Conservation (phyloP, 2,113 vertebrate genomes). For the Zootoca vivipara region DNA sequence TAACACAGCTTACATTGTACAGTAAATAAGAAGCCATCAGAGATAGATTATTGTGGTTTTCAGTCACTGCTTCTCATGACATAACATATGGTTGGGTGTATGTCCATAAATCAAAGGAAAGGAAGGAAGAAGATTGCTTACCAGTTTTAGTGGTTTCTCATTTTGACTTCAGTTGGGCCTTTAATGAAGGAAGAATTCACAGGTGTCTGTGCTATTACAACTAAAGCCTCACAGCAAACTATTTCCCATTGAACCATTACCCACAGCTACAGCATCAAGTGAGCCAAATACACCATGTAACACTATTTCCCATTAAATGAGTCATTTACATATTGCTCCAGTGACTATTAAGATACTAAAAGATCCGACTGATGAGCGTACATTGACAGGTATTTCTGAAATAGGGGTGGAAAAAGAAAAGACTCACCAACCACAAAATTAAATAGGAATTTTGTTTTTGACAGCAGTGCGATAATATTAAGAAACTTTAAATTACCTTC, state of each 20-base stretch:
- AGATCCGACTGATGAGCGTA: background rate
- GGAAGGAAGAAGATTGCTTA: background rate
- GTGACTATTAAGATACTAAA: constrained; percentile 6
- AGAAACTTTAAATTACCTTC: constrained; percentile 2
- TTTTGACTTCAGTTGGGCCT: background rate
- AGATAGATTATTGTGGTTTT: background rate
- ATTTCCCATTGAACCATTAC: background rate
- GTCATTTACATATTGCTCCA: background rate
- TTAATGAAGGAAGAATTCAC: constrained; percentile 16
- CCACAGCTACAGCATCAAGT: background rate
- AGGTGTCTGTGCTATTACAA: background rate
- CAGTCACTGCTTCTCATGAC: background rate
- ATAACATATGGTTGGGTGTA: background rate
- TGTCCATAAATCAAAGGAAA: constrained; percentile 13
- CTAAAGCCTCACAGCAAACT: background rate
- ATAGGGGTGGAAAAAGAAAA: background rate
- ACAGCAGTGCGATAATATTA: background rate
- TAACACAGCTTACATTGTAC: background rate
- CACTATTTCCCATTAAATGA: background rate
- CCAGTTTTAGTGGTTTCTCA: background rate
- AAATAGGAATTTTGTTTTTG: constrained; percentile 15
- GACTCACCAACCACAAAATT: background rate
- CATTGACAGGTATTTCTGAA: background rate
- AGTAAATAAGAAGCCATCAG: background rate
- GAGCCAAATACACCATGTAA: constrained; percentile 12